A percentile compares a stretch with the other conserved stretches of the same genome.
phyloP scores from a whole-genome alignment of 2,888 invertebrate species.

The Helobdella robusta region DNA sequence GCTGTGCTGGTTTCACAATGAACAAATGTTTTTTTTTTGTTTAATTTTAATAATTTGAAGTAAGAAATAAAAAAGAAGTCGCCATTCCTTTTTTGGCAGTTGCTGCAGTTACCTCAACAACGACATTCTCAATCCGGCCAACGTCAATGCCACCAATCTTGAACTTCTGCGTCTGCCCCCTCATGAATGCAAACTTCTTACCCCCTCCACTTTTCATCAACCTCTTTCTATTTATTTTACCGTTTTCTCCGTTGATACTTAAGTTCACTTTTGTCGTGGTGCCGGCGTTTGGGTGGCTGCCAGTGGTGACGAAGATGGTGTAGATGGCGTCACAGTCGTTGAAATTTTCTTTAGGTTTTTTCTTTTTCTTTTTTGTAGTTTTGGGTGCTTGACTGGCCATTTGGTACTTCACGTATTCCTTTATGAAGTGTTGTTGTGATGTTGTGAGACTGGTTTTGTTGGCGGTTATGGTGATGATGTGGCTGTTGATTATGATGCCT shows the following conservation, averaged over 20 bases:
- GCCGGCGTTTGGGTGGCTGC: constrained; percentile 43
- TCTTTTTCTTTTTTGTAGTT: too few relatives aligned
- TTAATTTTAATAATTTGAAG: neutral
- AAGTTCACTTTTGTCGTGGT: constrained; percentile 46
- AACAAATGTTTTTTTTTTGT: neutral
- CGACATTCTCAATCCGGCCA: neutral
- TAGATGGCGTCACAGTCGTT: constrained; percentile 42
- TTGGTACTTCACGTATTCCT: too few relatives aligned
- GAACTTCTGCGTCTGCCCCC: neutral
- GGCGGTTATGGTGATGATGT: too few relatives aligned
- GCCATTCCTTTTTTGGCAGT: neutral
- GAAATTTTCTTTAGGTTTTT: too few relatives aligned
- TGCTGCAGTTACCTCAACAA: constrained; percentile 8
- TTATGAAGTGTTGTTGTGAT: too few relatives aligned
- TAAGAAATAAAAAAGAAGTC: neutral
- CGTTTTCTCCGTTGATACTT: constrained; percentile 36
- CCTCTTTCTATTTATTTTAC: neutral
- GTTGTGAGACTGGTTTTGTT: too few relatives aligned
- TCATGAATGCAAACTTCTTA: neutral
- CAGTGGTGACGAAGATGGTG: constrained; percentile 45
- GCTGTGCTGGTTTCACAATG: constrained; percentile 41
- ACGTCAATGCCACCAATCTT: constrained; percentile 10
- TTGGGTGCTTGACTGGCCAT: too few relatives aligned
- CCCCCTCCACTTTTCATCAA: neutral
- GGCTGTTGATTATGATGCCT: too few relatives aligned